Conservation (phyloP, 2,888 invertebrate genomes). For the Amphiduros pacificus region DNA sequence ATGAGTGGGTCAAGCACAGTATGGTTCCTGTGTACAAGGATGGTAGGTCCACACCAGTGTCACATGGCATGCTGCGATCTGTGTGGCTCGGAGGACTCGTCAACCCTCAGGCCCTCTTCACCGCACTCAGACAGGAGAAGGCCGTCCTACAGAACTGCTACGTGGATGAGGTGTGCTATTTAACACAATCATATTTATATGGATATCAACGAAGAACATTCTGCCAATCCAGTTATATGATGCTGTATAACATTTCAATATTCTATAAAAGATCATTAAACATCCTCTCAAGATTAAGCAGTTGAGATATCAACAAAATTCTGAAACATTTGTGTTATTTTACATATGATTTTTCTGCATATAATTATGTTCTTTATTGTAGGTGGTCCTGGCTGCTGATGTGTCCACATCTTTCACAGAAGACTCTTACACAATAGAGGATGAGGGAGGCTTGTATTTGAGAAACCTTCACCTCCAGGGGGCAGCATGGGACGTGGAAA, state of each 20-base stretch:
- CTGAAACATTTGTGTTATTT: not conserved
- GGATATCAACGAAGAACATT: too few relatives aligned
- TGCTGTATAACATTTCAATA: not conserved
- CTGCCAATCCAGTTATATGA: not conserved
- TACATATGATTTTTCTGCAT: not conserved
- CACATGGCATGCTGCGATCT: conserved; percentile 42
- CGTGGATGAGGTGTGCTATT: conserved; percentile 45
- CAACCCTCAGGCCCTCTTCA: conserved; percentile 51
- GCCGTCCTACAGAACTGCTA: conserved; percentile 43
- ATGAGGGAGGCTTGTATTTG: conserved; percentile 48
- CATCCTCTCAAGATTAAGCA: not conserved
- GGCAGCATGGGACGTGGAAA: conserved; percentile 47
- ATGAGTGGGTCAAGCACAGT: conserved; percentile 46
- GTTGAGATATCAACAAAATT: too few relatives aligned
- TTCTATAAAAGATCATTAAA: not conserved
- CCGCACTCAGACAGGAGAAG: conserved; percentile 51
- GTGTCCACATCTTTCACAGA: conserved; percentile 37
- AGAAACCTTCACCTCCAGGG: conserved; percentile 46
- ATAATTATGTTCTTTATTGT: not conserved
- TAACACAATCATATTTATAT: not conserved
- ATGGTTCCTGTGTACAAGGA: conserved; percentile 49
- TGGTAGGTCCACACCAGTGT: conserved; percentile 30
- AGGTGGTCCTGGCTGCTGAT: conserved; percentile 9
- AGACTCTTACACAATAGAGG: conserved; percentile 33
- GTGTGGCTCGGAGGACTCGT: conserved; percentile 57